Conservation (phyloP, 2,113 vertebrate species). For the Toxotes jaculatrix region DNA sequence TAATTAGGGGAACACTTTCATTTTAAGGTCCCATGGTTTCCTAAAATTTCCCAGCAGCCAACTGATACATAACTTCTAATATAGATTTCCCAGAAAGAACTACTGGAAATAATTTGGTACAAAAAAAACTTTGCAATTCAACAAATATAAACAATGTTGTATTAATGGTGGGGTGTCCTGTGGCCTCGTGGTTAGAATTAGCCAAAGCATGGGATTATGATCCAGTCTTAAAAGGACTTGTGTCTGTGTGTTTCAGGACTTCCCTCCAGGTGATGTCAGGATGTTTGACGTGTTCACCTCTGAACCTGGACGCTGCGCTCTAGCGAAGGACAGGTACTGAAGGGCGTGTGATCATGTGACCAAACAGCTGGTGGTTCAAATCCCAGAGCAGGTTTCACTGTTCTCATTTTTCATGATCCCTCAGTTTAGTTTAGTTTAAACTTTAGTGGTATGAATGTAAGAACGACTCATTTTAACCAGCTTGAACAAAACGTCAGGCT, state of each 20-base stretch:
- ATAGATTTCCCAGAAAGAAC: too few species aligned
- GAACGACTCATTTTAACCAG: not conserved
- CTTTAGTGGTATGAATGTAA: not conserved
- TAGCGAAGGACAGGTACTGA: slow-evolving; percentile 81
- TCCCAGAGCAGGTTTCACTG: too few species aligned
- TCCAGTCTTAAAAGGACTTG: not conserved
- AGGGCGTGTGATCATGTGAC: not conserved
- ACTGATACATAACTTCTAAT: too few species aligned
- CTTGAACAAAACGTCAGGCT: slow-evolving; percentile 1
- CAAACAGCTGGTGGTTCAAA: not conserved
- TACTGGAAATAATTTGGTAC: too few species aligned
- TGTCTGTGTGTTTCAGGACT: slow-evolving; percentile 83
- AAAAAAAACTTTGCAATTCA: too few species aligned
- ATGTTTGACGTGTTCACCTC: slow-evolving; percentile 76
- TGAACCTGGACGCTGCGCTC: slow-evolving; percentile 66
- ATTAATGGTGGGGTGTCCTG: too few species aligned
- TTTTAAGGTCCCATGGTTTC: too few species aligned
- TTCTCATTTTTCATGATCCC: not conserved
- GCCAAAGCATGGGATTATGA: too few species aligned
- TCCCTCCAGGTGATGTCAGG: slow-evolving; percentile 74
- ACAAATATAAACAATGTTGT: too few species aligned
- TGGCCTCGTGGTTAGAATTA: too few species aligned
- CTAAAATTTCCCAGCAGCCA: too few species aligned
- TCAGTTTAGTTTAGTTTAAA: not conserved
- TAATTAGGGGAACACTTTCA: too few species aligned